phyloP scores from a whole-genome alignment of 2,113 vertebrate genomes.

The Choloepus hoffmanni region DNA sequence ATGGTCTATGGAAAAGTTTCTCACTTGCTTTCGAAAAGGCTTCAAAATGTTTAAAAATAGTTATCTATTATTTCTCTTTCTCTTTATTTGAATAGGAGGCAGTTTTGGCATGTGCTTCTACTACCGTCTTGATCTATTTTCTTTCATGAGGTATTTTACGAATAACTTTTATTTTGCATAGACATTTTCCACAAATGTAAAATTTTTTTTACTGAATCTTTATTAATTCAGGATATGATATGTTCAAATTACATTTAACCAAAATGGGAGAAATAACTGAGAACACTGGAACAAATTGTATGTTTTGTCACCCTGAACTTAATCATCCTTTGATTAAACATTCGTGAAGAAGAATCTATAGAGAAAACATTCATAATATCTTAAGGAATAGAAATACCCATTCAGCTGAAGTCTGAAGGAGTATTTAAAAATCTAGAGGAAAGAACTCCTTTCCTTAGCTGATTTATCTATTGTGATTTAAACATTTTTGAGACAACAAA shows the following conservation, averaged over 20 bases:
- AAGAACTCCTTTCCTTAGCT: not conserved
- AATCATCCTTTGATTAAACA: slow-evolving; percentile 28
- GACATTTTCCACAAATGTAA: slow-evolving; percentile 12
- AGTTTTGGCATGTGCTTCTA: not conserved
- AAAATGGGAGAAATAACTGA: slow-evolving; percentile 40
- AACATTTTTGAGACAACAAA: slow-evolving; percentile 8
- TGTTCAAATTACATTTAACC: slow-evolving; percentile 17
- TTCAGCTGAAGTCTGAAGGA: not conserved
- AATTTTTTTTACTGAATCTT: not conserved
- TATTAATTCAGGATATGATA: slow-evolving; percentile 33
- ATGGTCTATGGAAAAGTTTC: not conserved
- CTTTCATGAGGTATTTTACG: slow-evolving; percentile 32
- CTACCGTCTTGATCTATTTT: not conserved
- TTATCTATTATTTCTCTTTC: not conserved
- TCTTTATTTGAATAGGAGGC: not conserved
- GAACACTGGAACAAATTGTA: not conserved
- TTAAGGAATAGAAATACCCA: slow-evolving; percentile 48
- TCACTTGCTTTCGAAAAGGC: not conserved
- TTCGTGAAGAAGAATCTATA: not conserved
- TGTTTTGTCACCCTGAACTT: not conserved
- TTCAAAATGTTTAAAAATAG: slow-evolving; percentile 37
- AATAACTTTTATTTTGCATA: slow-evolving; percentile 47
- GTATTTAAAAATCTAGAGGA: not conserved
- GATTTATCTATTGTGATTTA: slow-evolving; percentile 18
- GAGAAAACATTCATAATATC: not conserved